Percentiles rank a stretch among this genome's conserved stretches.
Conservation (phyloP, 2,888 invertebrate genomes). For the Lasius platythorax region DNA sequence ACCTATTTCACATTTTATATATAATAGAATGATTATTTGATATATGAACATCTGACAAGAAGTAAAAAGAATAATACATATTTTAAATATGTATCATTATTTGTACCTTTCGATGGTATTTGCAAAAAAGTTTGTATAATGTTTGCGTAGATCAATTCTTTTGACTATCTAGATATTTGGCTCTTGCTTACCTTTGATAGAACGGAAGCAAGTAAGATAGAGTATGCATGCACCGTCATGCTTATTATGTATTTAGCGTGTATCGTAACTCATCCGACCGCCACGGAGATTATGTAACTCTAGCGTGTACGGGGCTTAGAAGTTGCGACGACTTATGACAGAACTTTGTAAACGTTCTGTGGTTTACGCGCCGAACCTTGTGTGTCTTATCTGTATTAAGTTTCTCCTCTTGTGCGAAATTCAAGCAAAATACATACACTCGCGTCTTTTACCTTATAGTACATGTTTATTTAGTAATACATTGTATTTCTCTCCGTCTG, state of each 20-base stretch:
- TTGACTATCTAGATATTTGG: constrained; percentile 55
- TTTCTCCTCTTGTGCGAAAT: constrained; percentile 33
- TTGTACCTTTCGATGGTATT: constrained; percentile 9
- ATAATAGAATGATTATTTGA: background rate
- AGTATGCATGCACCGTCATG: constrained; percentile 52
- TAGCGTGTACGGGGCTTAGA: constrained; percentile 62
- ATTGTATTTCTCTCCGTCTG: background rate
- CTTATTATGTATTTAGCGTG: constrained; percentile 70
- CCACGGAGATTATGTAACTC: constrained; percentile 56
- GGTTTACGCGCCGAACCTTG: constrained; percentile 57
- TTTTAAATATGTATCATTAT: constrained; percentile 1
- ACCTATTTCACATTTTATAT: background rate
- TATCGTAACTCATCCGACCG: constrained; percentile 63
- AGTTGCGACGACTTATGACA: constrained; percentile 67
- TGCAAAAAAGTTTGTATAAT: constrained; percentile 59
- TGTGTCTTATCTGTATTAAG: constrained; percentile 53
- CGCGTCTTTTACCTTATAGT: background rate
- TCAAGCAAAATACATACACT: background rate
- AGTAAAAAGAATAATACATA: background rate
- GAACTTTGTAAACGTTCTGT: constrained; percentile 64
- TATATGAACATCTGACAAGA: background rate
- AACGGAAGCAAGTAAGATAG: background rate
- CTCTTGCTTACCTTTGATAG: constrained; percentile 64
- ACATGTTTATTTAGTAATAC: constrained; percentile 25
- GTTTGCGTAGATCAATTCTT: constrained; percentile 52